These are phyloP conservation scores for Orthonyx spaldingii DNA, from an alignment of 2,113 vertebrate genomes.

Conservation along the genomic window DNA sequence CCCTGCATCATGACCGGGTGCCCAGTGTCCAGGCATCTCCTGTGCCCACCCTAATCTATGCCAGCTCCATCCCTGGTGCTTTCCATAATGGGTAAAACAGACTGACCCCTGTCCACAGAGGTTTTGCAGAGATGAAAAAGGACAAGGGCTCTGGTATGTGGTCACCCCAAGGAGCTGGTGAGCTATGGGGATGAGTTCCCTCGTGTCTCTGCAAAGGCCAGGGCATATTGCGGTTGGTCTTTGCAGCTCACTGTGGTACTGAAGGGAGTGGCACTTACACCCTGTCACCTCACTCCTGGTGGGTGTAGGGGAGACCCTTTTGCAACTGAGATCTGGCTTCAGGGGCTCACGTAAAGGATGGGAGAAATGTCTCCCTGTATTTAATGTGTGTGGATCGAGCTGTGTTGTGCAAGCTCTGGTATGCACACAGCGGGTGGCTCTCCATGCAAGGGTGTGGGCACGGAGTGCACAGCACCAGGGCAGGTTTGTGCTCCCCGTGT, in stretches of 20 bases:
- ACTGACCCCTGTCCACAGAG: accelerated
- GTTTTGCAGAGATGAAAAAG: neutral
- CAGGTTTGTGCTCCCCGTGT: accelerated
- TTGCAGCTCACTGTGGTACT: accelerated
- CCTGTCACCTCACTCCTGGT: neutral
- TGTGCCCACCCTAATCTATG: neutral
- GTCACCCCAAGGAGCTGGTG: accelerated
- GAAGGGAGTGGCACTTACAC: accelerated
- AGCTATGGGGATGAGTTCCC: accelerated
- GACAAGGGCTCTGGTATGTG: accelerated
- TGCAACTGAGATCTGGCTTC: neutral
- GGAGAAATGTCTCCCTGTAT: neutral
- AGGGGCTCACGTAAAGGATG: accelerated
- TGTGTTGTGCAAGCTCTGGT: neutral
- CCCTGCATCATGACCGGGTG: accelerated
- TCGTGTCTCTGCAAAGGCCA: accelerated
- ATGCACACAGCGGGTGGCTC: accelerated
- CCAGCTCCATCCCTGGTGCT: neutral
- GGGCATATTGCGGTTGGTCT: accelerated
- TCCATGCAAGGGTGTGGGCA: accelerated
- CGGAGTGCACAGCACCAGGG: accelerated
- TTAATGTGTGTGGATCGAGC: neutral
- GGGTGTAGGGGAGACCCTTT: neutral
- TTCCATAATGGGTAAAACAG: neutral
- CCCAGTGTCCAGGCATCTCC: neutral